phyloP scores from a whole-genome alignment of 2,797 vertebrate species.

The Poecile montanus region DNA sequence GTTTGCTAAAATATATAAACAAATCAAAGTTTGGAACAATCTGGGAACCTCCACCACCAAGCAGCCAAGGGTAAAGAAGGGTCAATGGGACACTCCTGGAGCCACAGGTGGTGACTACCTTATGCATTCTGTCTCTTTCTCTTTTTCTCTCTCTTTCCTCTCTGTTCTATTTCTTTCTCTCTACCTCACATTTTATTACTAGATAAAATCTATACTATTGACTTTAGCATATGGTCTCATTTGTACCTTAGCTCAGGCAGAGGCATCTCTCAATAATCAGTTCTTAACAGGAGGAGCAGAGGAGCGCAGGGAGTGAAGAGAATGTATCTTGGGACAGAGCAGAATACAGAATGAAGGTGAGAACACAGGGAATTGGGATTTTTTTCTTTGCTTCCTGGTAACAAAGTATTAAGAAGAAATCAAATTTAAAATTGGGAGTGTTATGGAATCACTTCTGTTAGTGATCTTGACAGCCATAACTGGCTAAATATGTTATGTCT shows the following conservation, averaged over 20 bases:
- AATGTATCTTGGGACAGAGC: background rate
- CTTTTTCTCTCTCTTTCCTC: background rate
- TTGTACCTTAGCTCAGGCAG: background rate
- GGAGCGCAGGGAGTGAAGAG: background rate
- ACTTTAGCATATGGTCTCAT: background rate
- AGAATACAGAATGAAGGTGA: background rate
- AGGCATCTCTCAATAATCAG: background rate
- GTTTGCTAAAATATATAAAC: background rate
- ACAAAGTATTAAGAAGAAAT: background rate
- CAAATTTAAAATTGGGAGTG: background rate
- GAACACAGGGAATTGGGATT: background rate
- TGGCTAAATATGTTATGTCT: background rate
- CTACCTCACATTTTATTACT: background rate
- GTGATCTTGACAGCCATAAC: background rate
- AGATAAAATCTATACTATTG: background rate
- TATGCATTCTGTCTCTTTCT: accelerated
- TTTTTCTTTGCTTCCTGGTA: background rate
- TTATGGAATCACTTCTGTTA: background rate
- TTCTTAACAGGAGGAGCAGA: background rate
- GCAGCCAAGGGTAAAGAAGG: background rate
- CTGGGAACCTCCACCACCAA: background rate
- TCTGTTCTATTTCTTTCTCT: background rate
- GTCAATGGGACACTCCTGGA: background rate
- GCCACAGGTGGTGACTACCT: background rate
- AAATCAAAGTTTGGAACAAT: background rate